Percentiles rank a stretch among this genome's conserved stretches.
Evolutionary conservation across 1,140 invertebrate genomes (phyloP).

Genomic region (Zelostemma sp.): DNA sequence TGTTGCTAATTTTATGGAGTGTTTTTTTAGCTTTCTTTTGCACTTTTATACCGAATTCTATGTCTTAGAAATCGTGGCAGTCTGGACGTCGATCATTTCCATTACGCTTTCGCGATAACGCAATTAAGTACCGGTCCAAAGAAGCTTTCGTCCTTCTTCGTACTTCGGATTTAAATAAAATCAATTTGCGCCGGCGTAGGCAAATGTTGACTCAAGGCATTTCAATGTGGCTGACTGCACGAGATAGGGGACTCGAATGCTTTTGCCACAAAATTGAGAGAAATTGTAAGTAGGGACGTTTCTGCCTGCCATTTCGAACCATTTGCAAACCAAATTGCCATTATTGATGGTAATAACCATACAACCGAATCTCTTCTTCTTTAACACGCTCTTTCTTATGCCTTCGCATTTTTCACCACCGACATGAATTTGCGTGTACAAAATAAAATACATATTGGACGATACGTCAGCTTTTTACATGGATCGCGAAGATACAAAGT

Average conservation of each 20-base stretch:
- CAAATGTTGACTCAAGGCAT: constrained; percentile 69
- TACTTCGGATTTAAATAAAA: constrained; percentile 68
- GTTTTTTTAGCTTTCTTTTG: too few species aligned
- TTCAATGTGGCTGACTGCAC: constrained; percentile 65
- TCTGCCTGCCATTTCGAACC: constrained; percentile 62
- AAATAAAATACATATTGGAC: too few species aligned
- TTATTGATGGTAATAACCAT: constrained; percentile 70
- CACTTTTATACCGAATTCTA: too few species aligned
- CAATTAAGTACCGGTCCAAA: constrained; percentile 59
- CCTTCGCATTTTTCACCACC: constrained; percentile 7
- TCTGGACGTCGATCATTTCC: constrained; percentile 45
- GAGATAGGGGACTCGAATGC: constrained; percentile 56
- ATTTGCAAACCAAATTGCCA: constrained; percentile 70
- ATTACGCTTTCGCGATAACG: constrained; percentile 56
- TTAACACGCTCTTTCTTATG: constrained; percentile 23
- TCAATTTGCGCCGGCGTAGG: constrained; percentile 67
- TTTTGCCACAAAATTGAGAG: constrained; percentile 63
- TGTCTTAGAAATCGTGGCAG: constrained; percentile 17
- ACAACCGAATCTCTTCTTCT: constrained; percentile 57
- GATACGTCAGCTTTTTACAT: too few species aligned
- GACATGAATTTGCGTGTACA: too few species aligned
- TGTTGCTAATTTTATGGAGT: too few species aligned
- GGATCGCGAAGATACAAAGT: too few species aligned
- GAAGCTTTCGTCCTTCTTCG: constrained; percentile 54
- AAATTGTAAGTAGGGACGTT: constrained; percentile 66